These are phyloP conservation scores for Pelobates cultripes DNA, from an alignment of 2,797 vertebrate species.

Conservation along the genomic window DNA sequence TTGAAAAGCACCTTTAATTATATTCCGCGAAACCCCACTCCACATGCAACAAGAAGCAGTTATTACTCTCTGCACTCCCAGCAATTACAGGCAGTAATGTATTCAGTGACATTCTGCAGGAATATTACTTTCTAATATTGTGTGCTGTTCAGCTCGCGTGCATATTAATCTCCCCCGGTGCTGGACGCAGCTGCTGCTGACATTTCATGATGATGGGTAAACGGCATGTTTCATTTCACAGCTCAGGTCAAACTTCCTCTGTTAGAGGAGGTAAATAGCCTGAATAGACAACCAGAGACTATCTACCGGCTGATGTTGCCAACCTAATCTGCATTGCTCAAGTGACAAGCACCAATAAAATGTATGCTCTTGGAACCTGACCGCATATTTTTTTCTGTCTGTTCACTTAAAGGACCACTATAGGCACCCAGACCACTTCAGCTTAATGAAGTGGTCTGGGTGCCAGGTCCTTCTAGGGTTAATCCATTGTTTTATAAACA, in stretches of 20 bases:
- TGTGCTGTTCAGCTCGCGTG: constrained; percentile 64
- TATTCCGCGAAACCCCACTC: constrained; percentile 34
- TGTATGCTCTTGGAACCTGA: neutral
- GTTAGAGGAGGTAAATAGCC: constrained; percentile 57
- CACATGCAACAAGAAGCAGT: constrained; percentile 49
- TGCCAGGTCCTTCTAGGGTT: no score
- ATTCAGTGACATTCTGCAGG: constrained; percentile 67
- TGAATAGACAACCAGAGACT: constrained; percentile 27
- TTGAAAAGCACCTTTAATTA: constrained; percentile 28
- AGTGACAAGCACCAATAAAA: neutral
- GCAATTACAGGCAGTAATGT: constrained; percentile 63
- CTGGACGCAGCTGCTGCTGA: constrained; percentile 63
- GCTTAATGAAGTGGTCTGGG: no score
- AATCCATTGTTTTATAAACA: no score
- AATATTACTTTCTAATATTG: constrained; percentile 70
- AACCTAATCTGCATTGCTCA: constrained; percentile 13
- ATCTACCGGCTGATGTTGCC: no score
- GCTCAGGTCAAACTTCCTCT: constrained; percentile 67
- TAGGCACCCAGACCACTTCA: no score
- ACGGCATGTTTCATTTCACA: constrained; percentile 61
- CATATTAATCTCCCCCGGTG: constrained; percentile 66
- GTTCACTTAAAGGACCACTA: no score
- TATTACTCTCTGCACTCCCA: constrained; percentile 48
- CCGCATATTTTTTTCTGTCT: no score
- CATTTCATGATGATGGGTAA: constrained; percentile 66